A percentile compares a stretch with the other conserved stretches of the same genome.
Conservation (phyloP, 2,888 invertebrate species). For the Thymelicus acteon region DNA sequence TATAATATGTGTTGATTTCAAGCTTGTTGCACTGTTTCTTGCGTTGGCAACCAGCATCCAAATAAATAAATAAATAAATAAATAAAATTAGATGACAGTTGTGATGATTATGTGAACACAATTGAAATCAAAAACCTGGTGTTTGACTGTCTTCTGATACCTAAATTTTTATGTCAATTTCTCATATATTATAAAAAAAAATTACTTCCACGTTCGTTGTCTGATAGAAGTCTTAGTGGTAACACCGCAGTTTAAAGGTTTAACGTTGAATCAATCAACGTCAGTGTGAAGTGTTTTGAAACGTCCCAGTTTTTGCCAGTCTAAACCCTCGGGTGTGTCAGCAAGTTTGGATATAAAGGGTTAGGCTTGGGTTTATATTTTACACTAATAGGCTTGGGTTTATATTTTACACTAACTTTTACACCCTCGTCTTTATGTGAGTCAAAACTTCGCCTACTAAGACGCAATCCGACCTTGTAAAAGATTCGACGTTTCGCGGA, state of each 20-base stretch:
- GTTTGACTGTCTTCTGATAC: no score
- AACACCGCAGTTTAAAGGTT: not conserved
- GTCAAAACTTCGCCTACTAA: not conserved
- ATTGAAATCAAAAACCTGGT: no score
- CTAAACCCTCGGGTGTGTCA: not conserved
- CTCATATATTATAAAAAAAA: no score
- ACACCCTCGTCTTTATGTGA: not conserved
- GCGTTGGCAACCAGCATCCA: no score
- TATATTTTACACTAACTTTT: not conserved
- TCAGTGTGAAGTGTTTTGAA: not conserved
- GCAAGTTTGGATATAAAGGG: not conserved
- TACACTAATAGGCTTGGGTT: not conserved
- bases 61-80: no score
- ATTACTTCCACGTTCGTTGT: not conserved
- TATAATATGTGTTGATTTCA: no score
- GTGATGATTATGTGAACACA: no score
- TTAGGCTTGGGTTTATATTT: not conserved
- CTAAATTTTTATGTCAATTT: not conserved
- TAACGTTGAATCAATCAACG: not conserved
- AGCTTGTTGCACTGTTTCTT: no score
- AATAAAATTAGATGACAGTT: no score
- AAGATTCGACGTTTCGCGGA: not conserved
- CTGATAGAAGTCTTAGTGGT: not conserved
- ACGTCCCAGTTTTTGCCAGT: not conserved
- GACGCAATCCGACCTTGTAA: not conserved